These are phyloP conservation scores for Sardinella longiceps DNA, from an alignment of 2,797 vertebrate species.

Conservation along the genomic window DNA sequence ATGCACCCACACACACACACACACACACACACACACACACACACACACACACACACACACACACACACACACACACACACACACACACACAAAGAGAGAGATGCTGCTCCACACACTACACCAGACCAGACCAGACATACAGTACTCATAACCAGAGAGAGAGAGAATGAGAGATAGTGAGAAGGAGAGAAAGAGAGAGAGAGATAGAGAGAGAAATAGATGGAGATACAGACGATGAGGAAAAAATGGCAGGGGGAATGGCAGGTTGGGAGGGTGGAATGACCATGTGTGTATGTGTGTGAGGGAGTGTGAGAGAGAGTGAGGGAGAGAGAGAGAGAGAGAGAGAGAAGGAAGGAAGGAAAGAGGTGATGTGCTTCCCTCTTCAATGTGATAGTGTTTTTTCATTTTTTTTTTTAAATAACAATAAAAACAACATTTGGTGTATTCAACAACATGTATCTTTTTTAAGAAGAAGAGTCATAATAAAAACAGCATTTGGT, in stretches of 20 bases:
- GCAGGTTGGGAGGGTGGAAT: not conserved
- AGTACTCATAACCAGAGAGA: conserved; percentile 30
- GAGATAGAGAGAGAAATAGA: not conserved
- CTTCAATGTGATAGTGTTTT: no score
- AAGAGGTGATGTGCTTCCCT: not conserved
- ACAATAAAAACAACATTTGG: not conserved
- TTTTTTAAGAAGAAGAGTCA: not conserved
- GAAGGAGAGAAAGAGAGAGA: not conserved
- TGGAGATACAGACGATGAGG: no score
- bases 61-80: not conserved
- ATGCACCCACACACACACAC: not conserved
- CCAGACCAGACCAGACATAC: conserved; percentile 50
- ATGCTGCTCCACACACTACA: conserved; percentile 47
- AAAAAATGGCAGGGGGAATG: not conserved
- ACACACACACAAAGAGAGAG: conserved; percentile 44
- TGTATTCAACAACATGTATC: not conserved
- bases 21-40: not conserved
- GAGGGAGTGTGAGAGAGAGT: not conserved
- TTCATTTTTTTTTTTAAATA: no score
- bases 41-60: not conserved
- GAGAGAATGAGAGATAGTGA: not conserved
- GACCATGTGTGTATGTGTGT: not conserved
- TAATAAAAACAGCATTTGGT: not conserved
- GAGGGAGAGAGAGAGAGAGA: not conserved
- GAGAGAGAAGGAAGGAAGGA: not conserved